Evolutionary conservation across 1,140 invertebrate genomes (phyloP).

Genomic region (Lepeophtheirus salmonis): DNA sequence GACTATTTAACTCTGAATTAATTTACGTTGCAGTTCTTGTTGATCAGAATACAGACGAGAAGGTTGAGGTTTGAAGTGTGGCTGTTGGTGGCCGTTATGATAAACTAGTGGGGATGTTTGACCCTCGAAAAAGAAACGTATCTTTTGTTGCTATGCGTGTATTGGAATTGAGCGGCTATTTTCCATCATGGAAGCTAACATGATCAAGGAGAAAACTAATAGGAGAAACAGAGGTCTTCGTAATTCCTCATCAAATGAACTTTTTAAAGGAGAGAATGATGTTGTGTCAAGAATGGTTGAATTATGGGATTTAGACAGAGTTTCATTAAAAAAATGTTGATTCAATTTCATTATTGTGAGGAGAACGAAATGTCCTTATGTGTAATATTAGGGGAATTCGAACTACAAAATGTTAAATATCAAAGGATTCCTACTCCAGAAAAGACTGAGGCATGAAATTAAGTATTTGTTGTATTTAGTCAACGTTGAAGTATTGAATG

Average conservation of each 20-base stretch:
- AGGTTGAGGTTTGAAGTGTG: slow-evolving; percentile 66
- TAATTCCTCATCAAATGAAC: slow-evolving; percentile 85
- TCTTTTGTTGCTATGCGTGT: slow-evolving; percentile 93
- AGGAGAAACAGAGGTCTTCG: slow-evolving; percentile 73
- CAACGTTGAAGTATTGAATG: too few relatives aligned
- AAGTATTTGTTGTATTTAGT: too few relatives aligned
- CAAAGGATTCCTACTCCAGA: slow-evolving; percentile 49
- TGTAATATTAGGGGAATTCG: slow-evolving; percentile 74
- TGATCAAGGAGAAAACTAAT: slow-evolving; percentile 27
- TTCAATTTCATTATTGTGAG: slow-evolving; percentile 87
- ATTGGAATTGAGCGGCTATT: slow-evolving; percentile 93
- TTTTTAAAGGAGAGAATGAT: slow-evolving; percentile 71
- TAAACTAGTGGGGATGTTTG: slow-evolving; percentile 93
- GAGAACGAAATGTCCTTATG: slow-evolving; percentile 71
- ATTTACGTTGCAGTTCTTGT: slow-evolving; percentile 78
- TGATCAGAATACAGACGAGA: slow-evolving; percentile 24
- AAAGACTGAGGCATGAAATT: slow-evolving; percentile 53
- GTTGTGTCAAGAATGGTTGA: slow-evolving; percentile 65
- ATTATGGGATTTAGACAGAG: slow-evolving; percentile 58
- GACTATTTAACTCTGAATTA: slow-evolving; percentile 82
- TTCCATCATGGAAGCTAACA: slow-evolving; percentile 65
- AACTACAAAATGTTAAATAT: slow-evolving; percentile 67
- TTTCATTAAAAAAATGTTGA: slow-evolving; percentile 79
- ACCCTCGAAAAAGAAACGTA: slow-evolving; percentile 54
- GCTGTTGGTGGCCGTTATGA: slow-evolving; percentile 96